Conservation (phyloP, 2,797 vertebrate species). For the Myotis pilosus region DNA sequence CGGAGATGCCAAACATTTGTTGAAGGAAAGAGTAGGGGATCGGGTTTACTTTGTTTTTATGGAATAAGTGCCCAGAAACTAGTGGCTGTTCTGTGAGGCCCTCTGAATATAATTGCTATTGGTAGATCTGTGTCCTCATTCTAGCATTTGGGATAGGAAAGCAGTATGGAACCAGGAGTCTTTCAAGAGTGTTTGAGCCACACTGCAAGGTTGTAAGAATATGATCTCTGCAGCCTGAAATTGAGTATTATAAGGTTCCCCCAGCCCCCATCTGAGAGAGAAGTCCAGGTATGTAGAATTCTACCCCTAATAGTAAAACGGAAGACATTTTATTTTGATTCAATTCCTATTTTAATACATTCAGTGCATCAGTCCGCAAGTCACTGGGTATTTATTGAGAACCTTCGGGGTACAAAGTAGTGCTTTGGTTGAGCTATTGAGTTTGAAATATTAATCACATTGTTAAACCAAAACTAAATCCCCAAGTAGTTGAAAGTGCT, state of each 20-base stretch:
- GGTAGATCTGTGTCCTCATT: constrained; percentile 18
- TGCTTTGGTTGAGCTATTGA: constrained; percentile 73
- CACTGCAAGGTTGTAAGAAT: constrained; percentile 14
- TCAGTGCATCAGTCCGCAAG: constrained; percentile 35
- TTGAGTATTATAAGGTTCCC: background rate
- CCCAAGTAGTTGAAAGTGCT: constrained; percentile 64
- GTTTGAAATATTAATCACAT: constrained; percentile 77
- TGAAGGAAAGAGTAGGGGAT: constrained; percentile 29
- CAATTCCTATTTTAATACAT: constrained; percentile 70
- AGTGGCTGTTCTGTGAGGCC: background rate
- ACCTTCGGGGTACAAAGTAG: constrained; percentile 65
- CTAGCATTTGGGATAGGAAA: constrained; percentile 1
- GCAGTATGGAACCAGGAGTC: background rate
- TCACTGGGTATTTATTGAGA: constrained; percentile 69
- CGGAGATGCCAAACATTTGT: background rate
- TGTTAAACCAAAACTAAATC: constrained; percentile 74
- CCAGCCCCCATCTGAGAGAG: background rate
- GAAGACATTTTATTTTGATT: constrained; percentile 71
- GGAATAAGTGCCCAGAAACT: constrained; percentile 4
- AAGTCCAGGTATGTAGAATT: constrained; percentile 62
- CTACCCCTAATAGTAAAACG: constrained; percentile 34
- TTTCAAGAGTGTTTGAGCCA: constrained; percentile 42
- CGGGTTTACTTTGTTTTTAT: background rate
- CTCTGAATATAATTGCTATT: background rate
- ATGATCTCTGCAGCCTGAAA: constrained; percentile 10